Percentiles rank a stretch among this genome's conserved stretches.
Evolutionary conservation across 2,797 vertebrate species (phyloP).

Genomic region (Spea hammondii): DNA sequence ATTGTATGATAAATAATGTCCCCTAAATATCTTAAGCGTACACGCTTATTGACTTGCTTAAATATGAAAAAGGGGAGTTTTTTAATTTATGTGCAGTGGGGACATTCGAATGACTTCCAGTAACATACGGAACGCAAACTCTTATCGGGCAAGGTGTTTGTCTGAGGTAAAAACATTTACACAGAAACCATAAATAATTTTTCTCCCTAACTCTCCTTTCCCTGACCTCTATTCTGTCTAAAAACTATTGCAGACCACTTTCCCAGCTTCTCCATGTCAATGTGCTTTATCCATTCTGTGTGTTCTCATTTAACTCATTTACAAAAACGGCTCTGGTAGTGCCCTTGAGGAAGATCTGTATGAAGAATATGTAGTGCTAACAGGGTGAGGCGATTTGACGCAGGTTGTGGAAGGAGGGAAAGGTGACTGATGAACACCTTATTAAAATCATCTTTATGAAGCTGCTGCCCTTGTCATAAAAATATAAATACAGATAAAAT

Average conservation of each 20-base stretch:
- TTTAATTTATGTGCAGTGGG: neutral
- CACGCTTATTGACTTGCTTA: too few species aligned
- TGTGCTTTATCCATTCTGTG: slow-evolving; percentile 49
- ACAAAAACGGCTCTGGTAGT: slow-evolving; percentile 43
- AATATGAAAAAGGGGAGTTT: neutral
- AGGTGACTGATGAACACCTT: neutral
- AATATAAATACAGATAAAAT: neutral
- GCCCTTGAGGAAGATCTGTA: slow-evolving; percentile 46
- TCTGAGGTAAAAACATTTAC: slow-evolving; percentile 31
- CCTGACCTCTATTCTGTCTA: slow-evolving; percentile 44
- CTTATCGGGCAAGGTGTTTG: slow-evolving; percentile 28
- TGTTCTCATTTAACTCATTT: slow-evolving; percentile 51
- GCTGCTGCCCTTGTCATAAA: neutral
- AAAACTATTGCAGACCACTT: slow-evolving; percentile 46
- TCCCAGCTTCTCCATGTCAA: slow-evolving; percentile 52
- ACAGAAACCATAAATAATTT: slow-evolving; percentile 43
- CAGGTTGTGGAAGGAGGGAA: neutral
- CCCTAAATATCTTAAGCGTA: too few species aligned
- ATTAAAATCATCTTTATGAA: neutral
- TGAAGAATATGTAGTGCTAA: slow-evolving; percentile 39
- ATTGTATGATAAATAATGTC: too few species aligned
- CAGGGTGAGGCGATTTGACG: slow-evolving; percentile 28
- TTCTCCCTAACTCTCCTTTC: slow-evolving; percentile 24
- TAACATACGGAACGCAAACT: slow-evolving; percentile 16
- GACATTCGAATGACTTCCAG: slow-evolving; percentile 10